These are phyloP conservation scores for Ormia ochracea DNA, from an alignment of 2,888 invertebrate species.

Conservation along the genomic window DNA sequence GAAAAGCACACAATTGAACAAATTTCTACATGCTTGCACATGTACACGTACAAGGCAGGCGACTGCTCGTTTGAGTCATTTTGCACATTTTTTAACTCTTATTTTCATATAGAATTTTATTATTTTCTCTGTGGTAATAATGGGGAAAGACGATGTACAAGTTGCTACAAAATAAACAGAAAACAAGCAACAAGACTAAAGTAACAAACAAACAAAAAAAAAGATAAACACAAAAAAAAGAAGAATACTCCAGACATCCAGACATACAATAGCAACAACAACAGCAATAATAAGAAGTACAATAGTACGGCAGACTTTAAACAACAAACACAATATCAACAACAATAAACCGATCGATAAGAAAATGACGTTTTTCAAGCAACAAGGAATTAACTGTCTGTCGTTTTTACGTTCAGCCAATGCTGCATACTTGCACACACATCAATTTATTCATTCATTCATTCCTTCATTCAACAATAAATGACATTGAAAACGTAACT, in stretches of 20 bases:
- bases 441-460: neutral
- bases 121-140: constrained; percentile 24
- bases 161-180: constrained; percentile 18
- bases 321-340: constrained; percentile 10
- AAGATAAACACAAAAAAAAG: neutral
- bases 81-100: constrained; percentile 29
- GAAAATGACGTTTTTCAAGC: constrained; percentile 37
- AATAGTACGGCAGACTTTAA: neutral
- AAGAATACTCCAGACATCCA: constrained; percentile 50
- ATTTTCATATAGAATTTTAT: constrained; percentile 49
- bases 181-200: constrained; percentile 17
- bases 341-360: constrained; percentile 56
- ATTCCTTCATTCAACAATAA: constrained; percentile 1
- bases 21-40: neutral
- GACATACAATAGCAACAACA: constrained; percentile 33
- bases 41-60: neutral
- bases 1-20: constrained; percentile 10
- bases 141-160: constrained; percentile 39
- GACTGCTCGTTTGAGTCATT: neutral
- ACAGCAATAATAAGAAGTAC: constrained; percentile 8
- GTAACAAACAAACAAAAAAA: too few species aligned
- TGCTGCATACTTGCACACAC: too few species aligned
- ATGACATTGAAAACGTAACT: constrained; percentile 13
- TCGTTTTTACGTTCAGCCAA: constrained; percentile 6
- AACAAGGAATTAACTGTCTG: constrained; percentile 37